Evolutionary conservation across 2,888 invertebrate genomes (phyloP).

Genomic region (Drosophila ustulata): DNA sequence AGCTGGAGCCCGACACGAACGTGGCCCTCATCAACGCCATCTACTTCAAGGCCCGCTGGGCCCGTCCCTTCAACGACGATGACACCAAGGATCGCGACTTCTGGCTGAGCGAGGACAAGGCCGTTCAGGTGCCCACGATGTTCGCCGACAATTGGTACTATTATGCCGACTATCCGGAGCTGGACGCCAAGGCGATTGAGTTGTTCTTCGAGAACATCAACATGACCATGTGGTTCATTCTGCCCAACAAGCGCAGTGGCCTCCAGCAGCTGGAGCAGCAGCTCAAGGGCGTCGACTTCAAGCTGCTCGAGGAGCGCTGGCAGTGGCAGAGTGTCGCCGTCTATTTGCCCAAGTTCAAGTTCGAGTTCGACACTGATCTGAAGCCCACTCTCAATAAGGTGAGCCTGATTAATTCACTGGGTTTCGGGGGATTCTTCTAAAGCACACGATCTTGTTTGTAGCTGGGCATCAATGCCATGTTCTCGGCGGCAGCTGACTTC

Average conservation of each 20-base stretch:
- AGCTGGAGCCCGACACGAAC: constrained; percentile 87
- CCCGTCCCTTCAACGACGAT: constrained; percentile 87
- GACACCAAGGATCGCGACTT: constrained; percentile 89
- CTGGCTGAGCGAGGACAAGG: constrained; percentile 86
- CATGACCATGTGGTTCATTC: constrained; percentile 91
- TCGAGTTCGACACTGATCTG: constrained; percentile 90
- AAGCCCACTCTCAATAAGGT: constrained; percentile 89
- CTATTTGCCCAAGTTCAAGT: constrained; percentile 92
- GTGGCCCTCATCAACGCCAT: constrained; percentile 93
- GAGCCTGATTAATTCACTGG: neutral
- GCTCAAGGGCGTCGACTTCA: constrained; percentile 87
- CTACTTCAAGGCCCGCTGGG: constrained; percentile 95
- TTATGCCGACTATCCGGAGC: constrained; percentile 86
- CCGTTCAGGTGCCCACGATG: constrained; percentile 89
- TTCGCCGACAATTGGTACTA: constrained; percentile 86
- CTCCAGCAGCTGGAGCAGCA: constrained; percentile 88
- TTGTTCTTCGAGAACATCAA: constrained; percentile 90
- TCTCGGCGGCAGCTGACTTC: constrained; percentile 88
- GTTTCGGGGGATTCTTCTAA: neutral
- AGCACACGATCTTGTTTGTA: constrained; percentile 72
- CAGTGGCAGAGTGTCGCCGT: constrained; percentile 86
- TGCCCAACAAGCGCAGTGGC: constrained; percentile 90
- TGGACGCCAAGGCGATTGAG: constrained; percentile 88
- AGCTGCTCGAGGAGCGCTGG: constrained; percentile 86
- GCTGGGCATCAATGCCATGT: constrained; percentile 90